phyloP scores from a whole-genome alignment of 1,140 invertebrate genomes.

The Papilio aristodemus region DNA sequence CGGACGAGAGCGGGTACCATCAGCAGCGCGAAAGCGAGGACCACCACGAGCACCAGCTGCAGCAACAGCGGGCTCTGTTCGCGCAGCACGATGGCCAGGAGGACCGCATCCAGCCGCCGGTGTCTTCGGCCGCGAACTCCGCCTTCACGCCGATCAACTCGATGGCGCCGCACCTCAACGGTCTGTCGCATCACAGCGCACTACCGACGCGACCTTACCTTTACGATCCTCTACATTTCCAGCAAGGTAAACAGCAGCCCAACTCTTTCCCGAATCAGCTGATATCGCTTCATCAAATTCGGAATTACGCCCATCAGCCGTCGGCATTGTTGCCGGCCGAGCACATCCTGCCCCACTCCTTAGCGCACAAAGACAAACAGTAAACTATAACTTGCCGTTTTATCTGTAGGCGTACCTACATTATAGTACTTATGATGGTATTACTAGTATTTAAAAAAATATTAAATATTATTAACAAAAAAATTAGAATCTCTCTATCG shows the following conservation, averaged over 20 bases:
- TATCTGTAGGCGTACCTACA: conserved; percentile 59
- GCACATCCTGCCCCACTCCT: conserved; percentile 76
- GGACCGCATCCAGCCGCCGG: conserved; percentile 78
- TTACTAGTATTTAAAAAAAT: conserved; percentile 75
- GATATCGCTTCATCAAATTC: conserved; percentile 97
- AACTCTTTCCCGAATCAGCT: conserved; percentile 96
- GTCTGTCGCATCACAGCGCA: conserved; percentile 86
- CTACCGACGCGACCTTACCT: conserved; percentile 91
- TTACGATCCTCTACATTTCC: conserved; percentile 95
- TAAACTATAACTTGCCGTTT: conserved; percentile 61
- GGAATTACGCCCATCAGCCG: conserved; percentile 97
- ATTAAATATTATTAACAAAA: conserved; percentile 69
- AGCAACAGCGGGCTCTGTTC: conserved; percentile 81
- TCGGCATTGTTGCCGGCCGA: conserved; percentile 80
- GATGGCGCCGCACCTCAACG: conserved; percentile 87
- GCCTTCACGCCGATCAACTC: conserved; percentile 95
- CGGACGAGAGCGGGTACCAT: conserved; percentile 82
- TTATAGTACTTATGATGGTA: conserved; percentile 76
- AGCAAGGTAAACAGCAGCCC: conserved; percentile 83
- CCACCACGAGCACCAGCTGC: conserved; percentile 84
- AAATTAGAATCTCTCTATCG: conserved; percentile 75
- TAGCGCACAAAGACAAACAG: conserved; percentile 80
- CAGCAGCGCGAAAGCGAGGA: conserved; percentile 83
- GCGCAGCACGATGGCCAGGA: conserved; percentile 84
- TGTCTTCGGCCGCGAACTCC: conserved; percentile 85